Evolutionary conservation across 1,140 invertebrate genomes (phyloP), one percentile per base, ranked within the genome.

Genomic region (Musca vetustissima): DNA sequence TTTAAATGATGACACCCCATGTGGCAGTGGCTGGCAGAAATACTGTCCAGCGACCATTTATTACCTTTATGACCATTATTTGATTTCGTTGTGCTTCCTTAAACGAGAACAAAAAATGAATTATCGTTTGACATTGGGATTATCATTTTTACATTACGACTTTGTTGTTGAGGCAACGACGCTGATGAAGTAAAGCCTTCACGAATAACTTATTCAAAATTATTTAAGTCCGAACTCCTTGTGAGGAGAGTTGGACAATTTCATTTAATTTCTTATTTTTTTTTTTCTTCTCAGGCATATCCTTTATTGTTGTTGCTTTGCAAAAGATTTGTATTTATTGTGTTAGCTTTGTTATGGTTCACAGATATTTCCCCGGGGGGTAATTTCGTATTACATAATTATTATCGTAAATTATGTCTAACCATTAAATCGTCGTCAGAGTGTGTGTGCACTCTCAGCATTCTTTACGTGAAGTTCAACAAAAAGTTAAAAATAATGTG

Each of bases 91-190:
- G 1, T 43, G 36, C 36, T 13, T 11, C 2, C 36, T 43, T 43
- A 43, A 43, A 43, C 36, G 36, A 9, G 36, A 43, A 43, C 36
- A 43, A 43, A 43, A 14, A 61, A 67, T 67, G 66, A 67, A 67
- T 67, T 67, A 67, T 67, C 66, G 52, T 52, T 15, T 65, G 50
- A 57, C 52, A 67, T 43, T 55, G 66, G 66, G 50, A 67, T 67
- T 67, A 67, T 67, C 66, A 67, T 67, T 67, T 67, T 67, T 67
- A 67, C 66, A 67, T 47, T 55, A 32, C 2, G 6, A 43, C 28
- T 8, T 11, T 9, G 36, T 43, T 43, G 36, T 9, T n/a, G n/a
- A n/a, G n/a, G n/a, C n/a, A n/a, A n/a, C n/a, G n/a, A 32, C n/a
- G 9, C 28, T 32, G 28, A 4, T 32, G 28, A 4, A 32, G 9